Base-by-base conservation (phyloP, 2,113 vertebrate species). In the Steatornis caripensis region DNA sequence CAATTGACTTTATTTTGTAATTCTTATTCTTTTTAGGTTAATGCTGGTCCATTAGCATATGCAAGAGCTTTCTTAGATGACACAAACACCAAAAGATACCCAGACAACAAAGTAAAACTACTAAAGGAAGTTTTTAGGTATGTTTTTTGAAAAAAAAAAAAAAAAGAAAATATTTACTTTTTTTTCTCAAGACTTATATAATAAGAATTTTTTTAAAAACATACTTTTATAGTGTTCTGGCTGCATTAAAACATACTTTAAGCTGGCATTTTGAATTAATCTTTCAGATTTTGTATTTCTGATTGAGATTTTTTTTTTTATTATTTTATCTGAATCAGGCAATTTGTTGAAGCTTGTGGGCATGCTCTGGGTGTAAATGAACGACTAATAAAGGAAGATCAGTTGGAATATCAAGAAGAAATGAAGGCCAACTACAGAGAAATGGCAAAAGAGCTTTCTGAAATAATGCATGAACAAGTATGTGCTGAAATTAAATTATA, bases 351-450 rank as follows among this genome's bases (percentile, higher is more conserved):
- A 97, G 99, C 99, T 27, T 99, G 99, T 53, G 99, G 99, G 39
- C 99, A 99, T 21, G 99, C 99, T 72, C 96, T 99, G 55, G 98
- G 98, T 53, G 97, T 99, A 53, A 99, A 99, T 29, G 99, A 99
- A 91, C 98, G 99, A 17, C 98, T 99, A 71, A 99, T 99, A 95
- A 99, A 99, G 96, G 99, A 99, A 95, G 99, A 99, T 97, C 99
- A 99, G 86, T 97, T 99, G 94, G 99, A 99, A 96, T 99, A 99
- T 94, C 99, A 99, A 87, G 99, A 99, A 76, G 99, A 99, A 97
- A 99, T 99, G 99, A 99, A 99, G 93, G 99, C 99, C 58, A 99
- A 99, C 97, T 99, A 99, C 93, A 98, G 99, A 96, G 99, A 99
- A 92, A 98, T 99, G 94, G 98, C 98, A 54, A 99, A 98, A 97